phyloP scores from a whole-genome alignment of 2,797 vertebrate genomes.

The Catamblyrhynchus diadema region DNA sequence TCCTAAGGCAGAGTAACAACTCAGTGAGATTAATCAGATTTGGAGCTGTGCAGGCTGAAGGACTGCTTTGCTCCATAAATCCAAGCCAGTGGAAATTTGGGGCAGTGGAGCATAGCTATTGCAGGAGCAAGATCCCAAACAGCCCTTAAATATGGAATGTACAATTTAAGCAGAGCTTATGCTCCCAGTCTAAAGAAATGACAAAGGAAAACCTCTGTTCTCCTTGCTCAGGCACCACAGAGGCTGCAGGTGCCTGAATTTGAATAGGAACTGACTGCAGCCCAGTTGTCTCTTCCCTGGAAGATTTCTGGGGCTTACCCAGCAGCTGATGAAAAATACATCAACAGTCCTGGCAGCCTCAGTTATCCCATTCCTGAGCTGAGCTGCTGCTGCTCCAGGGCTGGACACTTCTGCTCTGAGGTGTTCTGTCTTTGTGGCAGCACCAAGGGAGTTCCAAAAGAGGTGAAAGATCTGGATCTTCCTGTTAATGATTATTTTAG shows the following conservation, averaged over 20 bases:
- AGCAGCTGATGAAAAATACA: slow-evolving; percentile 6
- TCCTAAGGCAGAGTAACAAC: background rate
- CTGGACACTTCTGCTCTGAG: background rate
- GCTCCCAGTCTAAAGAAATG: background rate
- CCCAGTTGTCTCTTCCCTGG: background rate
- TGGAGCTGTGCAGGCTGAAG: background rate
- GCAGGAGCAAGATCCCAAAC: background rate
- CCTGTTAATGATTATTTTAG: background rate
- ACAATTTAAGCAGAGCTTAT: background rate
- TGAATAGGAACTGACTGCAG: background rate
- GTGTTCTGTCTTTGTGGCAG: background rate
- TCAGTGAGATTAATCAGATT: background rate
- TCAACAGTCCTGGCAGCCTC: background rate
- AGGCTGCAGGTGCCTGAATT: background rate
- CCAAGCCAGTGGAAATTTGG: background rate
- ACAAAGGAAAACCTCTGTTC: background rate
- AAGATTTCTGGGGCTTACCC: background rate
- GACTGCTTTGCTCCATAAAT: slow-evolving; percentile 2
- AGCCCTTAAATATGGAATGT: background rate
- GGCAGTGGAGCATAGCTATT: background rate
- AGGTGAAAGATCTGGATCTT: background rate
- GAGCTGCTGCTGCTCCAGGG: background rate
- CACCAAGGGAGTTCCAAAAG: background rate
- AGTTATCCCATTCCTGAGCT: background rate
- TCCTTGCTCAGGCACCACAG: background rate